Evolutionary conservation across 2,888 invertebrate genomes (phyloP).

Genomic region (Ecdyonurus torrentis): DNA sequence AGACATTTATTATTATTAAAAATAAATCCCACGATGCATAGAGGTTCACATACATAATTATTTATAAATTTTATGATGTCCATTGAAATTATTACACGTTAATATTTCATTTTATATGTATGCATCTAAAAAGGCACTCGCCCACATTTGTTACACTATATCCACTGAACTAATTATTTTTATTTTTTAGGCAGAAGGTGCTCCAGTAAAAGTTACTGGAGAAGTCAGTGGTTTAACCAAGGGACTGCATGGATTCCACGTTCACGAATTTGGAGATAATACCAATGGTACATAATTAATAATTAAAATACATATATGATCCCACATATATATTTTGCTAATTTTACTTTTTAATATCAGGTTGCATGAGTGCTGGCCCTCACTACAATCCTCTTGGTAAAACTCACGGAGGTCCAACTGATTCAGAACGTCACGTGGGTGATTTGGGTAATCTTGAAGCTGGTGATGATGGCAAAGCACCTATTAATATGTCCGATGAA

Average conservation of each 20-base stretch:
- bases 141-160: too few species aligned
- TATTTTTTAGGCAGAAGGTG: slow-evolving; percentile 35
- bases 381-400: slow-evolving; percentile 77
- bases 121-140: too few species aligned
- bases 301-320: background rate
- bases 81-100: too few species aligned
- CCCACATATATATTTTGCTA: background rate
- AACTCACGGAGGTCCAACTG: slow-evolving; percentile 69
- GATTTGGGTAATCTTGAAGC: slow-evolving; percentile 77
- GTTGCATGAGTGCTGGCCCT: slow-evolving; percentile 82
- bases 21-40: background rate
- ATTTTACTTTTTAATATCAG: slow-evolving; percentile 16
- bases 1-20: background rate
- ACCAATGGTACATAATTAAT: slow-evolving; percentile 48
- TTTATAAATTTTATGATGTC: background rate
- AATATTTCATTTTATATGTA: too few species aligned
- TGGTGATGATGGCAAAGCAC: slow-evolving; percentile 41
- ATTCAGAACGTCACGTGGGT: slow-evolving; percentile 63
- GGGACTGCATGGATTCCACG: slow-evolving; percentile 80
- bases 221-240: slow-evolving; percentile 58
- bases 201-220: slow-evolving; percentile 43
- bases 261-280: slow-evolving; percentile 93
- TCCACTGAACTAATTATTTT: slow-evolving; percentile 9
- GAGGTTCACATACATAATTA: background rate
- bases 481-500: slow-evolving; percentile 44